Evolutionary conservation across 2,888 invertebrate genomes (phyloP), one percentile per base, ranked within the genome.

Genomic region (Drosophila mulleri): DNA sequence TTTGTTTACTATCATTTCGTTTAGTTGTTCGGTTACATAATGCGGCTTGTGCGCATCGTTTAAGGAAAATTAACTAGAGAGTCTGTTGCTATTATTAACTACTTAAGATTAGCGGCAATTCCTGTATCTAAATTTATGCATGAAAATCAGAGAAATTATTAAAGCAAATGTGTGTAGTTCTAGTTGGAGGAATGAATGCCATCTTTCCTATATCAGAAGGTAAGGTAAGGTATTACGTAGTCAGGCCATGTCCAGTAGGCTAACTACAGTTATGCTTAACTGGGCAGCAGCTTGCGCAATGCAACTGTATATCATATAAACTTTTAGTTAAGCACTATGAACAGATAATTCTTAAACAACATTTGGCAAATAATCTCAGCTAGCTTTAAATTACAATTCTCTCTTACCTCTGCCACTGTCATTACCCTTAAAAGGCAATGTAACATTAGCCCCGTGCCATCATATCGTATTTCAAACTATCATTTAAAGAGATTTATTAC

Each of bases 381-480:
- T 9, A 37, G 18, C 3, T 44, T 14, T 5, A 3, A 37, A 18
- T 29, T 45, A 14, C 20, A 5, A 45, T 23, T 39, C n/a, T 12
- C 18, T 26, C 12, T 23, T 32, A 39, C 23, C 16, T 65, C n/a
- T 20, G 29, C 8, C 8, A 29, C 8, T 29, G 29, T 6, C 12
- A 14, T 2, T 6, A 44, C n/a, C 14, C 50, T 37, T 37, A 29
- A 14, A 6, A 26, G 42, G 12, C 26, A 26, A 26, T 44, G 35
- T 20, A 35, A 20, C 16, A 9, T 20, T 29, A 3, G 11, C 16
- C 20, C 35, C 1, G 32, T 12, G 48, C 37, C 50, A 54, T 65
- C 58, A 69, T 76, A 65, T 62, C 52, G 69, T 69, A 50, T 75
- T 75, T 75, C 54, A 32, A 64, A n/a, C 20, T 32, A 68, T 58